Percentiles rank a stretch among this genome's conserved stretches.
Conservation (phyloP, 2,888 invertebrate species). For the Andrena camellia region DNA sequence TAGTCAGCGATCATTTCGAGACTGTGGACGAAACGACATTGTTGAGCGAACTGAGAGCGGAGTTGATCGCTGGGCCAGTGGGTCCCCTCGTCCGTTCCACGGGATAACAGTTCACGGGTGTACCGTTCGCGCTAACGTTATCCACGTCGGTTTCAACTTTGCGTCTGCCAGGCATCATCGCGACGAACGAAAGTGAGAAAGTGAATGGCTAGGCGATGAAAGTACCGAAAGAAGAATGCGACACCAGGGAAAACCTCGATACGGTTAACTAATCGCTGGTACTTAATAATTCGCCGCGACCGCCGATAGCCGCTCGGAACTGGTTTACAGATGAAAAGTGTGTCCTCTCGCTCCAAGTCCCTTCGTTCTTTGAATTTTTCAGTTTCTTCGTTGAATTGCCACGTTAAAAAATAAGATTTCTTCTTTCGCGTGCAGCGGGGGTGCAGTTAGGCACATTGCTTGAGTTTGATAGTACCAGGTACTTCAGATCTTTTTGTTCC, state of each 20-base stretch:
- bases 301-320: background rate
- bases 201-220: slow-evolving; percentile 63
- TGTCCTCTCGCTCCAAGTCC: background rate
- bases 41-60: slow-evolving; percentile 75
- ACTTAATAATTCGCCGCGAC: background rate
- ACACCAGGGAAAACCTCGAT: slow-evolving; percentile 10
- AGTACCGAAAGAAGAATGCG: slow-evolving; percentile 34
- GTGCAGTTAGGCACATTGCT: too few relatives aligned
- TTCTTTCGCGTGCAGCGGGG: too few relatives aligned
- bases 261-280: background rate
- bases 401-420: too few relatives aligned
- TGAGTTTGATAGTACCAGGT: too few relatives aligned
- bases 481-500: too few relatives aligned
- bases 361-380: too few relatives aligned
- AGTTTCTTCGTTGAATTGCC: too few relatives aligned
- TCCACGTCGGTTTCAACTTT: slow-evolving; percentile 73
- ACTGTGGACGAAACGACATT: slow-evolving; percentile 75
- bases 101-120: slow-evolving; percentile 81
- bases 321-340: background rate
- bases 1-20: slow-evolving; percentile 24
- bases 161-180: slow-evolving; percentile 67
- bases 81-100: slow-evolving; percentile 75
- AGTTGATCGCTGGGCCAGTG: slow-evolving; percentile 80
- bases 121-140: slow-evolving; percentile 83
- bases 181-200: slow-evolving; percentile 73